Conservation (phyloP, 2,113 vertebrate species). For the cattle (Bos taurus) region DNA sequence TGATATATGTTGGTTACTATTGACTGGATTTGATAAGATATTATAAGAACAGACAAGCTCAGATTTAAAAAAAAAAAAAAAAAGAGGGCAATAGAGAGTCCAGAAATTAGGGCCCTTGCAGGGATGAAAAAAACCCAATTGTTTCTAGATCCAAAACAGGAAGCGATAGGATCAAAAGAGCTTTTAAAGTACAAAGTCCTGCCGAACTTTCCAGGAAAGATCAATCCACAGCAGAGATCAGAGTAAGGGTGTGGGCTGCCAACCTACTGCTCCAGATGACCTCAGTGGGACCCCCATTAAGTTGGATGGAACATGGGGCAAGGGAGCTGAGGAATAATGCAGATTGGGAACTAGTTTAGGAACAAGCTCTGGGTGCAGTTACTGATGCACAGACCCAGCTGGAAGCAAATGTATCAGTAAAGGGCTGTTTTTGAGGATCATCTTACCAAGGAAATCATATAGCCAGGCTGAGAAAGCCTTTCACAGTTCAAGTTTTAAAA, state of each 20-base stretch:
- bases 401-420: neutral
- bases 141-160: neutral
- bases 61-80: neutral
- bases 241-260: neutral
- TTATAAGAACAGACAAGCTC: neutral
- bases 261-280: neutral
- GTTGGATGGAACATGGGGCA: accelerated
- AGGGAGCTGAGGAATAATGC: neutral
- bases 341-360: neutral
- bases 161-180: neutral
- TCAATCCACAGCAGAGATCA: neutral
- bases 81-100: neutral
- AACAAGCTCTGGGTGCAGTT: neutral
- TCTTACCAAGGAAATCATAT: neutral
- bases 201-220: neutral
- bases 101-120: neutral
- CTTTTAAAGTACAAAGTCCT: neutral
- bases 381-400: neutral
- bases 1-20: neutral
- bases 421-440: neutral
- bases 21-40: neutral
- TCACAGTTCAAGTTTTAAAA: neutral
- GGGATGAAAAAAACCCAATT: neutral
- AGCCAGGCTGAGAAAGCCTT: neutral
- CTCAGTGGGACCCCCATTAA: too few relatives aligned